A percentile compares a stretch with the other conserved stretches of the same genome.
phyloP scores from a whole-genome alignment of 2,888 invertebrate genomes.

The Kuschelorhynchus macadamiae region DNA sequence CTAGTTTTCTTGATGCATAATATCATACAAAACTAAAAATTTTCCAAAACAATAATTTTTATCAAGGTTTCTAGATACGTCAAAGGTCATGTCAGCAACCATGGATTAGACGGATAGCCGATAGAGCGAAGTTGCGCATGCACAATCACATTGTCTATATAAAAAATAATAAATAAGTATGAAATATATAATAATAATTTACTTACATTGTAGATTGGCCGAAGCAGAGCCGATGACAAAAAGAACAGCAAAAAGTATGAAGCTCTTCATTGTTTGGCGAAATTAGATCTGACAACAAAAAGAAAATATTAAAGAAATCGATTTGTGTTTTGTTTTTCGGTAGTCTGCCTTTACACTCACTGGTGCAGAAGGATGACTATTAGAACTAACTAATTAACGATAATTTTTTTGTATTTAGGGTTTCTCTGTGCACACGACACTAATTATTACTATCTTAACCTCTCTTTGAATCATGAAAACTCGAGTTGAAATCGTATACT shows the following conservation, averaged over 20 bases:
- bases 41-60: too few relatives aligned
- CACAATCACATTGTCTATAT: not conserved
- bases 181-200: too few relatives aligned
- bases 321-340: slow-evolving; percentile 24
- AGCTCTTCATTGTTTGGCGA: slow-evolving; percentile 40
- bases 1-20: too few relatives aligned
- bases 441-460: slow-evolving; percentile 41
- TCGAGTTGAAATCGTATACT: slow-evolving; percentile 24
- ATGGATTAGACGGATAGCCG: too few relatives aligned
- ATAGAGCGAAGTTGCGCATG: slow-evolving; percentile 10
- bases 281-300: slow-evolving; percentile 23
- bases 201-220: slow-evolving; percentile 80
- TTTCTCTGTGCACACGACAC: slow-evolving; percentile 59
- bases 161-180: slow-evolving; percentile 43
- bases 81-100: too few relatives aligned
- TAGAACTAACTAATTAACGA: slow-evolving; percentile 49
- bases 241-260: slow-evolving; percentile 48
- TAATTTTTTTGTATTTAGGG: slow-evolving; percentile 36
- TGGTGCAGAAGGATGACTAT: slow-evolving; percentile 87
- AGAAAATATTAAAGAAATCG: slow-evolving; percentile 25
- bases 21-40: too few relatives aligned
- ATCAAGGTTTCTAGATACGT: too few relatives aligned
- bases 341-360: slow-evolving; percentile 88
- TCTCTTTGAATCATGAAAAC: slow-evolving; percentile 44
- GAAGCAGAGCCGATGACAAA: slow-evolving; percentile 70